These are phyloP conservation scores for Xenopus tropicalis DNA, from an alignment of 2,113 vertebrate species.

Conservation along the genomic window DNA sequence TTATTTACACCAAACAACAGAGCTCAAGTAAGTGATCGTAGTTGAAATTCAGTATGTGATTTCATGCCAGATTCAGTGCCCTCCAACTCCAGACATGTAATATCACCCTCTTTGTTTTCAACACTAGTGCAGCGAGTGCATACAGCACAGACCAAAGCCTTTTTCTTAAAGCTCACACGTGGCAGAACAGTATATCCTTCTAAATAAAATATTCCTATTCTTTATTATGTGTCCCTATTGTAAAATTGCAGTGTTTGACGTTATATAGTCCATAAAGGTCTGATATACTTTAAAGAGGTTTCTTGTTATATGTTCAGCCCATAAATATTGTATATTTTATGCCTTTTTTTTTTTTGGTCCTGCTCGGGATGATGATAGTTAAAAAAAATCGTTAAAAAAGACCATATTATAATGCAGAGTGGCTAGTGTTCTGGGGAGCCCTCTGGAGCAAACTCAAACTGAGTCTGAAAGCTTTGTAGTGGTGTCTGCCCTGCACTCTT, in stretches of 20 bases:
- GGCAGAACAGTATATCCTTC: neutral
- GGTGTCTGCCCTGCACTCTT: slow-evolving; percentile 26
- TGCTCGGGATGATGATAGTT: neutral
- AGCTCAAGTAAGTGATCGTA: too few relatives aligned
- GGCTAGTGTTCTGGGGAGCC: neutral
- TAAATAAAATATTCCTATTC: neutral
- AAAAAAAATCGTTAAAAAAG: neutral
- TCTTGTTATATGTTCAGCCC: neutral
- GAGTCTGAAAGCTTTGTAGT: slow-evolving; percentile 34
- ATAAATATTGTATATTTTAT: neutral
- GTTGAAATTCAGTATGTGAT: too few relatives aligned
- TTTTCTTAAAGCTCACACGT: too few relatives aligned
- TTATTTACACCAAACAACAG: too few relatives aligned
- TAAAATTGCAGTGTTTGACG: neutral
- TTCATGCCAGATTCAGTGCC: too few relatives aligned
- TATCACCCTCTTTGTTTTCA: too few relatives aligned
- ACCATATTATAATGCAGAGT: neutral
- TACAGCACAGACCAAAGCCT: too few relatives aligned
- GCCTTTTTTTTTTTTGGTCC: neutral
- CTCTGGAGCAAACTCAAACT: slow-evolving; percentile 30
- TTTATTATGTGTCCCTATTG: neutral
- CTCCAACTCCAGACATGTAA: too few relatives aligned
- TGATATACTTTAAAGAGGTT: neutral
- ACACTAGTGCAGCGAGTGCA: too few relatives aligned
- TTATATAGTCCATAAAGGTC: neutral